Conservation (phyloP, 2,797 vertebrate genomes). For the Numenius phaeopus region DNA sequence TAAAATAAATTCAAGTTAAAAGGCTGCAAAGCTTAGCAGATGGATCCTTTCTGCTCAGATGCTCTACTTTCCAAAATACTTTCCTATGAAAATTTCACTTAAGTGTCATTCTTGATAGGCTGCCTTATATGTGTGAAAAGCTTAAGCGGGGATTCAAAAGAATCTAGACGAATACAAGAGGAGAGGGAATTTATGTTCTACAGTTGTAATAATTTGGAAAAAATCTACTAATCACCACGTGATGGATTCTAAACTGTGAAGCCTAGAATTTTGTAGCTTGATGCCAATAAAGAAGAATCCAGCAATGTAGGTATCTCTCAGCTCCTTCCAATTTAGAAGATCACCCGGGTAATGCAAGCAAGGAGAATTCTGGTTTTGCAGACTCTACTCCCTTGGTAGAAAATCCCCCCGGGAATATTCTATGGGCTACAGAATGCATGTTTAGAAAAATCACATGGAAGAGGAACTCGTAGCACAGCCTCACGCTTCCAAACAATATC, state of each 20-base stretch:
- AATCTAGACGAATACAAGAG: not conserved
- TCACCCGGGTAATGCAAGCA: not conserved
- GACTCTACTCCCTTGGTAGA: not conserved
- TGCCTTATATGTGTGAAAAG: not conserved
- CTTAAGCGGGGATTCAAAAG: not conserved
- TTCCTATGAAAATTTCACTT: not conserved
- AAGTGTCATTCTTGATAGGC: not conserved
- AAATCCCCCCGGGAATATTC: not conserved
- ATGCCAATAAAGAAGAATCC: not conserved
- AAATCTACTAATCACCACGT: not conserved
- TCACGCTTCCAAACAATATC: not conserved
- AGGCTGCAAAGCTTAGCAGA: not conserved
- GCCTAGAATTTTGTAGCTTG: not conserved
- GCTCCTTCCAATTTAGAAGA: not conserved
- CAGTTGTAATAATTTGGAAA: not conserved
- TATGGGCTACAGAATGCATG: not conserved
- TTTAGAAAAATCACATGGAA: not conserved
- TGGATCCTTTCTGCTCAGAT: not conserved
- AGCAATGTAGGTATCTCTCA: not conserved
- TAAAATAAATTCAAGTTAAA: slow-evolving; percentile 56
- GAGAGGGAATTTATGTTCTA: not conserved
- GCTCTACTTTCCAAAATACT: not conserved
- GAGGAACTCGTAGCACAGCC: not conserved
- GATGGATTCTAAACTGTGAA: not conserved
- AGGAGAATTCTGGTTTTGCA: not conserved